Evolutionary conservation across 2,888 invertebrate species (phyloP).

Genomic region (Microctonus brassicae): DNA sequence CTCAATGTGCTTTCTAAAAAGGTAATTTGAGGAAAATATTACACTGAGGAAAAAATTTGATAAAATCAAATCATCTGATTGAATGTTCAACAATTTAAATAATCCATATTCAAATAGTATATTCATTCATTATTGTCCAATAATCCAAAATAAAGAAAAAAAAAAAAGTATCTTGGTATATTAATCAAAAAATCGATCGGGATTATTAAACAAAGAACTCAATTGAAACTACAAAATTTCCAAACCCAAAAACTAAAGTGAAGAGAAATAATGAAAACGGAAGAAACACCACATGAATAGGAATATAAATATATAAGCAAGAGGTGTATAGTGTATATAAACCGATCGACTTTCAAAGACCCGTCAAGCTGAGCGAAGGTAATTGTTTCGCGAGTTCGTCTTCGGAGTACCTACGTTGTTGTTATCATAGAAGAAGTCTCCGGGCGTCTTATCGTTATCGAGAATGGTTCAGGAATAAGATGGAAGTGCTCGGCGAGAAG

Average conservation of each 20-base stretch:
- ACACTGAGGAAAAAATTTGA: not conserved
- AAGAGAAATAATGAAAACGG: not conserved
- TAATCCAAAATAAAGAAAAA: too few relatives aligned
- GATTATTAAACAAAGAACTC: too few relatives aligned
- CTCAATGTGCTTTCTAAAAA: too few relatives aligned
- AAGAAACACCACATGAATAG: not conserved
- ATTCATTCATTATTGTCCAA: too few relatives aligned
- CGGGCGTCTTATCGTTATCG: conserved; percentile 35
- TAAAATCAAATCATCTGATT: too few relatives aligned
- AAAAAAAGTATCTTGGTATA: too few relatives aligned
- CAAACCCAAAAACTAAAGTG: too few relatives aligned
- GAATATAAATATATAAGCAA: not conserved
- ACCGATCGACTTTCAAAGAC: conserved; percentile 20
- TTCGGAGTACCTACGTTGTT: conserved; percentile 29
- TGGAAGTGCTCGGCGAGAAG: conserved; percentile 15
- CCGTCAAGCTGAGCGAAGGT: conserved; percentile 24
- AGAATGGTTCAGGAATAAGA: conserved; percentile 31
- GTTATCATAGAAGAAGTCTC: conserved; percentile 30
- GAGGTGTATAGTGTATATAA: not conserved
- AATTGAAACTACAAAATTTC: too few relatives aligned
- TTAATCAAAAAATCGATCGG: too few relatives aligned
- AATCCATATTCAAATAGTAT: too few relatives aligned
- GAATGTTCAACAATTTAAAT: too few relatives aligned
- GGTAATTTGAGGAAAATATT: not conserved
- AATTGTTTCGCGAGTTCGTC: conserved; percentile 33